Conservation (phyloP, 2,113 vertebrate genomes). For the Ovibos moschatus region DNA sequence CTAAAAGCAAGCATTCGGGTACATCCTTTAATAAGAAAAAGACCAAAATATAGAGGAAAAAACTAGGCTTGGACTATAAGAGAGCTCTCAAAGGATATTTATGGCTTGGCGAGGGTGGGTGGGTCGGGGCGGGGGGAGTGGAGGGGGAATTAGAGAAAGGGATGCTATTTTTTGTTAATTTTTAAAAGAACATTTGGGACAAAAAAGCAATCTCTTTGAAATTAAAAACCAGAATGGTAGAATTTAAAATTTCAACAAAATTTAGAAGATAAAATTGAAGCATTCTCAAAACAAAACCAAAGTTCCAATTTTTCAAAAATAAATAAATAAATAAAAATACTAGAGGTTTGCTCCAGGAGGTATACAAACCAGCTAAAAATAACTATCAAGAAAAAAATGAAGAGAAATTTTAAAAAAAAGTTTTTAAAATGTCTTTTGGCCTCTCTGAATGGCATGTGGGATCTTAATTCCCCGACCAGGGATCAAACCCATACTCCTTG, state of each 20-base stretch:
- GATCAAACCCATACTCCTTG: not conserved
- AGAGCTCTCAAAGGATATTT: not conserved
- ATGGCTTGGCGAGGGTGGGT: not conserved
- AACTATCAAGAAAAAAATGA: not conserved
- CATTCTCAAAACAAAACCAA: not conserved
- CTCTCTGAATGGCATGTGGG: not conserved
- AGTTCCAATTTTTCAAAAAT: not conserved
- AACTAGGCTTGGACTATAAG: not conserved
- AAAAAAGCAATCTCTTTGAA: not conserved
- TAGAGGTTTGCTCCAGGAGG: not conserved
- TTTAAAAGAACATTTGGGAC: not conserved
- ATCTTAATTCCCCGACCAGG: not conserved
- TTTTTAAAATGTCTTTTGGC: not conserved
- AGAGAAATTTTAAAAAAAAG: not conserved
- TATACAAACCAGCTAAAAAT: not conserved
- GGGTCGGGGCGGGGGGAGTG: rapidly evolving
- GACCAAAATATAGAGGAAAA: not conserved
- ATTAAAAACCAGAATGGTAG: not conserved
- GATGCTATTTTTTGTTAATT: not conserved
- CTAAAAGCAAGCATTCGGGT: not conserved
- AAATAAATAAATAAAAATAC: constrained; percentile 10
- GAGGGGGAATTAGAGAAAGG: not conserved
- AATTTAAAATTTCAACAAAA: not conserved
- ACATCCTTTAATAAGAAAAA: not conserved
- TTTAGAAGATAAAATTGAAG: not conserved